These are phyloP conservation scores for Rhorus exstirpatorius DNA, from an alignment of 2,888 invertebrate species.

Conservation along the genomic window DNA sequence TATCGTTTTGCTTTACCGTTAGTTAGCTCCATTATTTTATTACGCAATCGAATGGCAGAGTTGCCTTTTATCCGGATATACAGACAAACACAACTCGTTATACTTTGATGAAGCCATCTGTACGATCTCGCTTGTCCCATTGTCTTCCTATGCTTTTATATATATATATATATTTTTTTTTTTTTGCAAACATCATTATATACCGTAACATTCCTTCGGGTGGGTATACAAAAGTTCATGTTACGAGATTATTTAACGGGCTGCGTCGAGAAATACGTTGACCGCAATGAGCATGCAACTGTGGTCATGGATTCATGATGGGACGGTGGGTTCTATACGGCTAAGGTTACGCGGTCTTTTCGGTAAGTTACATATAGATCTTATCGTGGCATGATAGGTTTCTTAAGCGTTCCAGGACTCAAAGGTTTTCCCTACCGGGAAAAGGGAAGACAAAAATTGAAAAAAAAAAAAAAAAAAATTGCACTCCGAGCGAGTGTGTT, in stretches of 20 bases:
- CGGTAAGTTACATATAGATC: too few species aligned
- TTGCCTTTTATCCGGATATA: conserved; percentile 46
- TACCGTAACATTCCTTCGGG: conserved; percentile 63
- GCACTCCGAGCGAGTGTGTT: neutral
- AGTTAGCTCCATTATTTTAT: conserved; percentile 72
- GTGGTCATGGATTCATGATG: conserved; percentile 13
- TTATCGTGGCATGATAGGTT: neutral
- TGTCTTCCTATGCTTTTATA: conserved; percentile 35
- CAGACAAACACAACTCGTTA: conserved; percentile 24
- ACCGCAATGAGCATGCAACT: conserved; percentile 41
- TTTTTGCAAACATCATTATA: conserved; percentile 51
- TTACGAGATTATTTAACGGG: conserved; percentile 51
- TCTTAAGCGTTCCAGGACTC: neutral
- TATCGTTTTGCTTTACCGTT: conserved; percentile 71
- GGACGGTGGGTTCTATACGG: neutral
- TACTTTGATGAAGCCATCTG: conserved; percentile 28
- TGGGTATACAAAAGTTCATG: conserved; percentile 29
- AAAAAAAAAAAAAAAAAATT: too few species aligned
- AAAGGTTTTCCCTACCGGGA: neutral
- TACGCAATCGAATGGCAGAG: conserved; percentile 66
- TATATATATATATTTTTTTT: too few species aligned
- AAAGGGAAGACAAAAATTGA: conserved; percentile 9
- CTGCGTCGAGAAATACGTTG: neutral
- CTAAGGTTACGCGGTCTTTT: neutral
- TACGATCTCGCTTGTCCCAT: conserved; percentile 27